These are phyloP conservation scores for Nautilus pompilius DNA, from an alignment of 1,140 invertebrate species.

Conservation along the genomic window DNA sequence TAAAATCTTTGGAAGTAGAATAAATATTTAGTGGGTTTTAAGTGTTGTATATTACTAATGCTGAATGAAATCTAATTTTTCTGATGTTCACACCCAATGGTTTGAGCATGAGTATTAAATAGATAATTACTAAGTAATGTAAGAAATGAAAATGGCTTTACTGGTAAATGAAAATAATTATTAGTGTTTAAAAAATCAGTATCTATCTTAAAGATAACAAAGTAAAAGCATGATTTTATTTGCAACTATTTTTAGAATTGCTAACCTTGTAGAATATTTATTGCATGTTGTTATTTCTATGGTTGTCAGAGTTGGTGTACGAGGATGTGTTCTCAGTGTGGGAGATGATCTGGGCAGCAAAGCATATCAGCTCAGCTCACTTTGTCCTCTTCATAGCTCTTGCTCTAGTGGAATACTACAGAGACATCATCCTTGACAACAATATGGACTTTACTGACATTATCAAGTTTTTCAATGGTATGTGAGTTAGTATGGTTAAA, in stretches of 20 bases:
- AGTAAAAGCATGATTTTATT: no score
- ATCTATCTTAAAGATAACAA: no score
- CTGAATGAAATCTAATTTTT: not conserved
- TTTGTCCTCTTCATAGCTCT: slow-evolving; percentile 92
- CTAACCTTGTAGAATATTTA: not conserved
- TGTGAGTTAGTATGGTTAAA: no score
- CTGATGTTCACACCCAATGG: no score
- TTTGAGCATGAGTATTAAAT: no score
- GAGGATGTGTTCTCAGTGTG: slow-evolving; percentile 89
- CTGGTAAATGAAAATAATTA: no score
- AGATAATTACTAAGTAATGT: no score
- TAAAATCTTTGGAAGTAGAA: no score
- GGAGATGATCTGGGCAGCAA: slow-evolving; percentile 95
- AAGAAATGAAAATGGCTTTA: no score
- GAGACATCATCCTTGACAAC: slow-evolving; percentile 91
- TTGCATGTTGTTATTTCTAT: not conserved
- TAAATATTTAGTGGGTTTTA: no score
- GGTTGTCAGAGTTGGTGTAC: slow-evolving; percentile 73
- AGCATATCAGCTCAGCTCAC: slow-evolving; percentile 77
- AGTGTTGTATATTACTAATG: not conserved
- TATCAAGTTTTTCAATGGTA: slow-evolving; percentile 96
- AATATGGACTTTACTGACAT: slow-evolving; percentile 97
- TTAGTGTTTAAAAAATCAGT: no score
- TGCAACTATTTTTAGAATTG: no score
- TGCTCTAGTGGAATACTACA: slow-evolving; percentile 85